These are phyloP conservation scores for Enteromius treurensis DNA, from an alignment of 2,797 vertebrate genomes.

Conservation along the genomic window DNA sequence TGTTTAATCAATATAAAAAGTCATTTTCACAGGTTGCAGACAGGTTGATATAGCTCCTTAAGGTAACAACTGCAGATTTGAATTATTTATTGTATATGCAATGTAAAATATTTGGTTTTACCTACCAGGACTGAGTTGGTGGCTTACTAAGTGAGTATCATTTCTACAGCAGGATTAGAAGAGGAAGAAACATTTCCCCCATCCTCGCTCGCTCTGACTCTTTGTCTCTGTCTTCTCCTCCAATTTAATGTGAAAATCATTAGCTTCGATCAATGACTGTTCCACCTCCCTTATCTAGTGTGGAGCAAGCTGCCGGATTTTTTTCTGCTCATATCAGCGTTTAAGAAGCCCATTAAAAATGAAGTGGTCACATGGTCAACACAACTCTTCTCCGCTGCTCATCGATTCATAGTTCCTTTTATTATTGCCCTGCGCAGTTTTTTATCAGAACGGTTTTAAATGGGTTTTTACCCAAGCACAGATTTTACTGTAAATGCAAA, in stretches of 20 bases:
- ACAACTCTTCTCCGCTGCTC: not conserved
- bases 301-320: slow-evolving; percentile 11
- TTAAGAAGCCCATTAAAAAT: slow-evolving; percentile 44
- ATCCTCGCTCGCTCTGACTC: slow-evolving; percentile 4
- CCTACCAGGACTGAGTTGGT: not conserved
- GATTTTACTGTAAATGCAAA: slow-evolving; percentile 45
- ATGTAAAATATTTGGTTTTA: not conserved
- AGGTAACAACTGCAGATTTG: not conserved
- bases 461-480: slow-evolving; percentile 22
- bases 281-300: slow-evolving; percentile 29
- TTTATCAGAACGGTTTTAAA: slow-evolving; percentile 33
- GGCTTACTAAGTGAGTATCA: not conserved
- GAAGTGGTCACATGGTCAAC: slow-evolving; percentile 36
- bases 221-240: slow-evolving; percentile 44
- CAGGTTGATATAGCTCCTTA: not conserved
- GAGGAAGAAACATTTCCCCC: slow-evolving; percentile 28
- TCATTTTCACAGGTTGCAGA: not conserved
- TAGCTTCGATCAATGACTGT: slow-evolving; percentile 44
- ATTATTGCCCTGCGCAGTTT: slow-evolving; percentile 1
- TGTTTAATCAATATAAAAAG: not conserved
- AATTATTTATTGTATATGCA: not conserved
- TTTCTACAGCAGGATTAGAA: slow-evolving; percentile 25
- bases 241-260: slow-evolving; percentile 52
- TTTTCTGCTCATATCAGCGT: slow-evolving; percentile 37
- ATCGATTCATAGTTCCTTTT: slow-evolving; percentile 40